Conservation (phyloP, 2,797 vertebrate genomes). For the Anomalospiza imberbis region DNA sequence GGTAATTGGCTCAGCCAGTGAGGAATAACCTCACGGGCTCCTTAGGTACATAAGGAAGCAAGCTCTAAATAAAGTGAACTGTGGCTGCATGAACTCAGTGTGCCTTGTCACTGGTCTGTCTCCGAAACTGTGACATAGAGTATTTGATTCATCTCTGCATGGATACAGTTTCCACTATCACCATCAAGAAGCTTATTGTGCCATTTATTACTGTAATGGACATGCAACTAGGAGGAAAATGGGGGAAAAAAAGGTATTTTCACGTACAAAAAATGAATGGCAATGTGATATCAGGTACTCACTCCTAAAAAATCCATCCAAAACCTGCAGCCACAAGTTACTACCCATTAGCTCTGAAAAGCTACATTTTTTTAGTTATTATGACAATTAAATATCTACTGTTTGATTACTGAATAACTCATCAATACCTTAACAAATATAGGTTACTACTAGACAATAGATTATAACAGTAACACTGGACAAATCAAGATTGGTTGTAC, state of each 20-base stretch:
- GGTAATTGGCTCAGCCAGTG: too few species aligned
- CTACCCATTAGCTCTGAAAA: not conserved
- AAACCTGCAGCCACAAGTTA: not conserved
- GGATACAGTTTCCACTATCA: not conserved
- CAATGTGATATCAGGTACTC: not conserved
- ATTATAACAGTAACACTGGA: not conserved
- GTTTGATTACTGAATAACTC: not conserved
- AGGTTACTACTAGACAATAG: not conserved
- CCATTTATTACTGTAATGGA: not conserved
- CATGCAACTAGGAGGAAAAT: not conserved
- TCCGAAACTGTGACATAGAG: not conserved
- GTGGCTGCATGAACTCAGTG: too few species aligned
- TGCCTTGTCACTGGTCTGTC: too few species aligned
- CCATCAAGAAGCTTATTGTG: not conserved
- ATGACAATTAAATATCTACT: not conserved
- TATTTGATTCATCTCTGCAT: not conserved
- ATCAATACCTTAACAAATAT: not conserved
- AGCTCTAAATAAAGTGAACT: too few species aligned
- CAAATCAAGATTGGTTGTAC: not conserved
- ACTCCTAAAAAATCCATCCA: not conserved
- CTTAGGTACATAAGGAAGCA: too few species aligned
- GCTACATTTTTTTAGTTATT: not conserved
- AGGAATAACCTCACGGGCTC: too few species aligned
- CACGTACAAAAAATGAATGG: not conserved
- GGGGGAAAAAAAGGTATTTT: accelerated